A percentile compares a stretch with the other conserved stretches of the same genome.
phyloP scores from a whole-genome alignment of 2,113 vertebrate species.

The Lamprologus tigripictilis region DNA sequence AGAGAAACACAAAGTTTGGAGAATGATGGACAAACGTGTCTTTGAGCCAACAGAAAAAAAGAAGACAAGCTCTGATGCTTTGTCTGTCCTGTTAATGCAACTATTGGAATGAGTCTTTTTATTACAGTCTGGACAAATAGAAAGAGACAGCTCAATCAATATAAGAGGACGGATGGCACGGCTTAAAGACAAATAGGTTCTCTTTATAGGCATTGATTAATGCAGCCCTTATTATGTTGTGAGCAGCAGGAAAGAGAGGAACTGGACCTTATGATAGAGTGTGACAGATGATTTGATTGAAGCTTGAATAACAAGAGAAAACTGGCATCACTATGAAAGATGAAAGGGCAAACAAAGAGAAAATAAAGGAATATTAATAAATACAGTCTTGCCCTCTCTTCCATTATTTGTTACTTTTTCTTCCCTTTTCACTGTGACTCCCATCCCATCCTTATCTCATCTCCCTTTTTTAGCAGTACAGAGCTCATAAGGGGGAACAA shows the following conservation, averaged over 20 bases:
- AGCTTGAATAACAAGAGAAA: background rate
- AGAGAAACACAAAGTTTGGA: background rate
- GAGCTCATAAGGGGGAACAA: background rate
- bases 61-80: background rate
- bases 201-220: background rate
- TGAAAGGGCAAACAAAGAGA: background rate
- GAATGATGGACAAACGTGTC: slow-evolving; percentile 3
- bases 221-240: background rate
- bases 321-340: background rate
- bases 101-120: background rate
- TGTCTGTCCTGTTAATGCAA: background rate
- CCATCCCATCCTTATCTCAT: background rate
- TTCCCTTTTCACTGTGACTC: background rate
- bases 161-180: background rate
- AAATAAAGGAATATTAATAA: background rate
- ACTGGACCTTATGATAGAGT: background rate
- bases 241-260: background rate
- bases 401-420: background rate
- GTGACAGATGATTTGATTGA: background rate
- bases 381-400: background rate
- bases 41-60: background rate
- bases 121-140: background rate
- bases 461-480: background rate
- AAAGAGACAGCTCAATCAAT: background rate
- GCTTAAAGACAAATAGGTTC: background rate